Evolutionary conservation across 2,113 vertebrate genomes (phyloP).

Genomic region (Ciconia maguari): DNA sequence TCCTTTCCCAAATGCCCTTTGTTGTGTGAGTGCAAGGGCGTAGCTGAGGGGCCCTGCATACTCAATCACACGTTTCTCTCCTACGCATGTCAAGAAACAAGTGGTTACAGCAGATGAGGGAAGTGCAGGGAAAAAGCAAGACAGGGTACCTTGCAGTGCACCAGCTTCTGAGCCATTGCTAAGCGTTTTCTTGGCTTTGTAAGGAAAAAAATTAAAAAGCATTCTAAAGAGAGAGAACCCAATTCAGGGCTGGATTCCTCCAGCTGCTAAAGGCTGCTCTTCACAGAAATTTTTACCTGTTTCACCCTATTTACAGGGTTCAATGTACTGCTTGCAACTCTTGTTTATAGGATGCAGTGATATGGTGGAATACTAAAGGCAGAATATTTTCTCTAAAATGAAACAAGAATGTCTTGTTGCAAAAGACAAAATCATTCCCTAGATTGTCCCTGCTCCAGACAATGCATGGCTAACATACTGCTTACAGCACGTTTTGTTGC

Average conservation of each 20-base stretch:
- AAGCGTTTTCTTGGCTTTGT: slow-evolving; percentile 13
- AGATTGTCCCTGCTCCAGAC: slow-evolving; percentile 15
- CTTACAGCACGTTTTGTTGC: slow-evolving; percentile 26
- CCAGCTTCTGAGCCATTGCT: slow-evolving; percentile 15
- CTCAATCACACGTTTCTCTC: slow-evolving; percentile 14
- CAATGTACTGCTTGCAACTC: not conserved
- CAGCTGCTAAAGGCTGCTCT: not conserved
- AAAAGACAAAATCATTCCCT: slow-evolving; percentile 20
- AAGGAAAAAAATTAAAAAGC: not conserved
- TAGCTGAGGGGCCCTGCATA: not conserved
- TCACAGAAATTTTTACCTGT: not conserved
- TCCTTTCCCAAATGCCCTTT: not conserved
- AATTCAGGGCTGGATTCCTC: not conserved
- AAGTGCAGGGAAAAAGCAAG: slow-evolving; percentile 42
- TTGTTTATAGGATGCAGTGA: not conserved
- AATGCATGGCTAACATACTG: slow-evolving; percentile 27
- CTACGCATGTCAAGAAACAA: slow-evolving; percentile 34
- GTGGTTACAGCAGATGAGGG: slow-evolving; percentile 12
- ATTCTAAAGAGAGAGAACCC: slow-evolving; percentile 10
- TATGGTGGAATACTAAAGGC: not conserved
- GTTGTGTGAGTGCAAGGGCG: not conserved
- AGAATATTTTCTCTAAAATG: not conserved
- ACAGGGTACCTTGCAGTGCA: slow-evolving; percentile 16
- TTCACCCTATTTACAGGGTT: not conserved
- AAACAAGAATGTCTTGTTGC: not conserved